phyloP scores from a whole-genome alignment of 2,113 vertebrate species.

The Sciurus niger region DNA sequence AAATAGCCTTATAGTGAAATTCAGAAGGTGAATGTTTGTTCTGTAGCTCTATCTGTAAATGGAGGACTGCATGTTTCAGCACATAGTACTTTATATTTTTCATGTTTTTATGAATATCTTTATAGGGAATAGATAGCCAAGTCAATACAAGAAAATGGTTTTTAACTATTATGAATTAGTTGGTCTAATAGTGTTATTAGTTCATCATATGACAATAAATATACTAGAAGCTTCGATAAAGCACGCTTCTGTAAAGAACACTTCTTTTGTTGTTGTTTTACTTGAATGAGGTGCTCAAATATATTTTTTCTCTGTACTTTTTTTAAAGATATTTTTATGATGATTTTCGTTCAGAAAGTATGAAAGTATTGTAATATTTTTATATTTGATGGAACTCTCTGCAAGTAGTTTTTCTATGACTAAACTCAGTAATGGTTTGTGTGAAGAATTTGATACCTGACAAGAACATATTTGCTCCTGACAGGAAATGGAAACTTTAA shows the following conservation, averaged over 20 bases:
- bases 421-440: neutral
- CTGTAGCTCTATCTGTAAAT: neutral
- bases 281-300: neutral
- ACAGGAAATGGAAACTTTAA: slow-evolving; percentile 20
- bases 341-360: slow-evolving; percentile 11
- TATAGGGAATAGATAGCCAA: neutral
- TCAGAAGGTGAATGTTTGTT: neutral
- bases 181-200: neutral
- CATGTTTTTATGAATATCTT: neutral
- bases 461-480: neutral
- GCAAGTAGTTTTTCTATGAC: neutral
- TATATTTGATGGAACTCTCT: neutral
- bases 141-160: neutral
- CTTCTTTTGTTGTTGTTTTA: neutral
- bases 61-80: rapidly evolving
- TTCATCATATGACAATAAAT: neutral
- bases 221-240: neutral
- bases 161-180: neutral
- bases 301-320: neutral
- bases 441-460: neutral
- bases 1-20: neutral
- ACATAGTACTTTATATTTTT: neutral
- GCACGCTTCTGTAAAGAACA: neutral
- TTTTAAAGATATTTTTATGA: neutral
- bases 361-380: neutral